A percentile compares a stretch with the other conserved stretches of the same genome.
phyloP scores from a whole-genome alignment of 1,140 invertebrate species.

The Drosophila trapezifrons region DNA sequence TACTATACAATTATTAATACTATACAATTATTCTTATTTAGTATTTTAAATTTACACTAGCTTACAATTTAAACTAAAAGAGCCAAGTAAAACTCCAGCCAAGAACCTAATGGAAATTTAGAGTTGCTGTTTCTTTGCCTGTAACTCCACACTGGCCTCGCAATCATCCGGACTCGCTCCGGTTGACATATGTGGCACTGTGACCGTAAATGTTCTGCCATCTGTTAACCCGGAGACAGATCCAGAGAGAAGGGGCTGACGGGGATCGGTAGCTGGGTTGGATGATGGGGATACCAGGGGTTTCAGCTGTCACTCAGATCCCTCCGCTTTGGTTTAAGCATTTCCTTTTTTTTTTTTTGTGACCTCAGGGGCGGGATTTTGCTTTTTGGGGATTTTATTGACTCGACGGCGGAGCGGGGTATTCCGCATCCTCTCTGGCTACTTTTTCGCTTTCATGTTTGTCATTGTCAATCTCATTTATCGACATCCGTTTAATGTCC shows the following conservation, averaged over 20 bases:
- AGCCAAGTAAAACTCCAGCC: background rate
- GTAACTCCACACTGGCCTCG: slow-evolving; percentile 6
- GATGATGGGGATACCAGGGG: slow-evolving; percentile 12
- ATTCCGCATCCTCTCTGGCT: slow-evolving; percentile 52
- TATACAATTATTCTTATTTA: too few species aligned
- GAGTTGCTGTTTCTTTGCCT: slow-evolving; percentile 5
- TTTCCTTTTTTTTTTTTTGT: slow-evolving; percentile 51
- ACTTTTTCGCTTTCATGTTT: slow-evolving; percentile 78
- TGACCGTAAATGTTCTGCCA: slow-evolving; percentile 79
- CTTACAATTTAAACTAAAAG: background rate
- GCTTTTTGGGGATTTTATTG: slow-evolving; percentile 66
- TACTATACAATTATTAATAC: too few species aligned
- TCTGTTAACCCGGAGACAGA: slow-evolving; percentile 65
- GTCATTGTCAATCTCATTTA: slow-evolving; percentile 82
- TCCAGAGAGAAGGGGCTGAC: background rate
- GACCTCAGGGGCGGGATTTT: slow-evolving; percentile 72
- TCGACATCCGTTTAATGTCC: slow-evolving; percentile 76
- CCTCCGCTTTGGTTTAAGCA: slow-evolving; percentile 68
- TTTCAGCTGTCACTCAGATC: slow-evolving; percentile 46
- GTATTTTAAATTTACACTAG: too few species aligned
- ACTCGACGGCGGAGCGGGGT: slow-evolving; percentile 44
- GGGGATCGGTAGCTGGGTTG: background rate
- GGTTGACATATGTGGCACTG: slow-evolving; percentile 66
- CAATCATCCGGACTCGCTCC: slow-evolving; percentile 50
- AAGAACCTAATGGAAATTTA: background rate